Conservation (phyloP, 2,888 invertebrate species). For the Stenodema calcarata region DNA sequence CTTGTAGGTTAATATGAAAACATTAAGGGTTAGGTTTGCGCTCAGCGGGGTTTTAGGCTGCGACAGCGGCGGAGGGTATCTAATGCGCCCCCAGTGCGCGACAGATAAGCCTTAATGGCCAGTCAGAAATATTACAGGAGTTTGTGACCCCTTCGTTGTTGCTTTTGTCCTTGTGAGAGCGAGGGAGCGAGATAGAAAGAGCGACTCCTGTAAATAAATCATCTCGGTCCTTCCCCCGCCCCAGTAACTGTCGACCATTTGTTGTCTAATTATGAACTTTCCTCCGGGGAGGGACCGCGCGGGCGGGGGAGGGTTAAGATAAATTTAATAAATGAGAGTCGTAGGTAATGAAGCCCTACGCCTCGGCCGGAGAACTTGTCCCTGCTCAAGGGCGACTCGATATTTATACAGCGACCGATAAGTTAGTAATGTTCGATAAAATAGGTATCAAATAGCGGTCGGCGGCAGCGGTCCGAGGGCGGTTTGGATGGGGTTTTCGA, state of each 20-base stretch:
- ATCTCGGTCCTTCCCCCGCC: background rate
- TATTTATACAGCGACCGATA: too few species aligned
- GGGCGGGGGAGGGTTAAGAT: background rate
- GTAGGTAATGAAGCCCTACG: background rate
- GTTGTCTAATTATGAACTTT: slow-evolving; percentile 29
- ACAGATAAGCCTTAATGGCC: slow-evolving; percentile 36
- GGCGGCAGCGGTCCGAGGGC: too few species aligned
- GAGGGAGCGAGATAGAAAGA: background rate
- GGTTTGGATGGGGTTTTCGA: too few species aligned
- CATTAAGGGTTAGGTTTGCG: slow-evolving; percentile 12
- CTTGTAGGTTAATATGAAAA: background rate
- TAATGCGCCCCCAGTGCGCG: slow-evolving; percentile 32
- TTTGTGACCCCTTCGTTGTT: slow-evolving; percentile 27
- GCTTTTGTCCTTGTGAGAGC: background rate
- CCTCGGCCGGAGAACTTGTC: background rate
- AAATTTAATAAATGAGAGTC: slow-evolving; percentile 19
- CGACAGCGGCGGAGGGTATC: background rate
- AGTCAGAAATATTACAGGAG: slow-evolving; percentile 35
- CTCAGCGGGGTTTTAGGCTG: background rate
- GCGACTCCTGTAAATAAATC: background rate
- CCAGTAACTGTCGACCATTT: slow-evolving; percentile 14
- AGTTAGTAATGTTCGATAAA: too few species aligned
- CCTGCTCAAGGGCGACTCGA: background rate
- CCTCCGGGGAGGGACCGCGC: background rate
- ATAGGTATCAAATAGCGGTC: too few species aligned